These are phyloP conservation scores for Cylloceria caligata DNA, from an alignment of 2,888 invertebrate genomes.

Conservation along the genomic window DNA sequence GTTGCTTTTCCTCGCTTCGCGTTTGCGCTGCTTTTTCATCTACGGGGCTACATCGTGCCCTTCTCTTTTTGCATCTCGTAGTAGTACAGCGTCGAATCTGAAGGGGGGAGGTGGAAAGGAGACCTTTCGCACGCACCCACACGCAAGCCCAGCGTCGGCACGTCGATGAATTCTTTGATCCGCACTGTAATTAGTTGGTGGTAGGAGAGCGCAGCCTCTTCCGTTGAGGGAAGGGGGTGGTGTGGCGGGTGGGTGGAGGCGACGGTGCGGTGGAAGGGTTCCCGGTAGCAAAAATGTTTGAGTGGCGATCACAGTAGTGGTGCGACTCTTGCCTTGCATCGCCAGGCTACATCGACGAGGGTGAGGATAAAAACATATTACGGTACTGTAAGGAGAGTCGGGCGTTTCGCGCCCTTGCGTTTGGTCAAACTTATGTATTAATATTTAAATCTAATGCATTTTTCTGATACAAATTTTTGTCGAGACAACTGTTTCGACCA, in stretches of 20 bases:
- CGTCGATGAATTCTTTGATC: constrained; percentile 84
- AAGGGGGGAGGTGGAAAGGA: constrained; percentile 11
- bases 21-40: constrained; percentile 66
- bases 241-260: constrained; percentile 65
- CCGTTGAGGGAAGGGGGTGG: constrained; percentile 41
- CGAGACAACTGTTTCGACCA: not conserved
- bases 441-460: not conserved
- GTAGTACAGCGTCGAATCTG: constrained; percentile 24
- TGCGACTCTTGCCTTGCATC: constrained; percentile 75
- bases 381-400: not conserved
- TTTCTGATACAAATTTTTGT: not conserved
- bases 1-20: constrained; percentile 67
- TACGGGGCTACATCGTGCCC: constrained; percentile 34
- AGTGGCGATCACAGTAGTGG: constrained; percentile 83
- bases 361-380: constrained; percentile 8
- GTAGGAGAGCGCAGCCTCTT: constrained; percentile 71
- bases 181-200: constrained; percentile 83
- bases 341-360: constrained; percentile 50
- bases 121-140: constrained; percentile 71
- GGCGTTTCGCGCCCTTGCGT: not conserved
- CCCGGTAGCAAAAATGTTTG: constrained; percentile 81
- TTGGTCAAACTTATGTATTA: not conserved
- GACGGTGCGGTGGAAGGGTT: constrained; percentile 50
- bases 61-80: constrained; percentile 60
- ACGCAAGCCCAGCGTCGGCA: constrained; percentile 70